Evolutionary conservation across 2,113 vertebrate species (phyloP).

Genomic region (Serilophus lunatus): DNA sequence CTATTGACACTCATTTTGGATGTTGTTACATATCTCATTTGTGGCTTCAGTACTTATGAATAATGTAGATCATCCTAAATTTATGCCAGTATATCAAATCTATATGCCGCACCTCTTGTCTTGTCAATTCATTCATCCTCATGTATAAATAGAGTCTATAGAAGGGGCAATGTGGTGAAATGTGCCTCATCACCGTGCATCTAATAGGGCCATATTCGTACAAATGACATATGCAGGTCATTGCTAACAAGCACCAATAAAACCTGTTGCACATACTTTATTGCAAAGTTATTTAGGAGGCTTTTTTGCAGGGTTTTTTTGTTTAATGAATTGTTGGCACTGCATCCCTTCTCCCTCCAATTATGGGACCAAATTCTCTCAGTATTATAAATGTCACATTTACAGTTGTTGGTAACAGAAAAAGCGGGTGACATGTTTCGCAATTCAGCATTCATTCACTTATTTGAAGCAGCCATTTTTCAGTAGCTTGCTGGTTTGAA

Average conservation of each 20-base stretch:
- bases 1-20: slow-evolving; percentile 71
- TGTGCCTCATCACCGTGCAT: slow-evolving; percentile 14
- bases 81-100: slow-evolving; percentile 63
- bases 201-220: not conserved
- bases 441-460: not conserved
- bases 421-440: not conserved
- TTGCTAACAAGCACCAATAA: slow-evolving; percentile 50
- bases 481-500: not conserved
- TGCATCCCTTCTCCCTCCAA: not conserved
- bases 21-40: slow-evolving; percentile 70
- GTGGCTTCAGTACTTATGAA: slow-evolving; percentile 67
- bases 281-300: not conserved
- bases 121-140: slow-evolving; percentile 61
- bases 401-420: not conserved
- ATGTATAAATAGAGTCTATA: slow-evolving; percentile 47
- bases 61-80: slow-evolving; percentile 68
- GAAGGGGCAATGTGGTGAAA: slow-evolving; percentile 39
- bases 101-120: slow-evolving; percentile 62
- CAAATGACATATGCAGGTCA: slow-evolving; percentile 58
- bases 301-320: not conserved
- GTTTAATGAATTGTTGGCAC: not conserved
- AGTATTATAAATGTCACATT: not conserved
- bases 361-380: not conserved
- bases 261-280: slow-evolving; percentile 34
- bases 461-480: not conserved